phyloP scores from a whole-genome alignment of 2,113 vertebrate genomes.

The Gobius niger region DNA sequence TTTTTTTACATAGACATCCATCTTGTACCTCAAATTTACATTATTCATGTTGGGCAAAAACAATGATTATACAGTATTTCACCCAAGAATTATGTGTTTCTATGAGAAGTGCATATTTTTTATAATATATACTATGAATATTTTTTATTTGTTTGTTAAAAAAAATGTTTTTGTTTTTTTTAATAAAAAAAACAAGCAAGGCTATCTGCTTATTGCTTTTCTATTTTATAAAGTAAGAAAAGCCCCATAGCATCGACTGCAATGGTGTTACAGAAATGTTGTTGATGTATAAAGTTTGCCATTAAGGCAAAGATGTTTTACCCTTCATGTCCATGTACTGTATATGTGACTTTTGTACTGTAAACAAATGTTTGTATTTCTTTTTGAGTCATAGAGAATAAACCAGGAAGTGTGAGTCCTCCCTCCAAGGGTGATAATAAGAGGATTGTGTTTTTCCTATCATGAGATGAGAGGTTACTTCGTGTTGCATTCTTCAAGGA shows the following conservation, averaged over 20 bases:
- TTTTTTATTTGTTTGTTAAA: not conserved
- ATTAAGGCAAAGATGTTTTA: conserved; percentile 2
- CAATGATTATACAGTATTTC: not conserved
- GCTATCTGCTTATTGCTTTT: not conserved
- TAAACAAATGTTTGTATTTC: conserved; percentile 49
- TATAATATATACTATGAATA: not conserved
- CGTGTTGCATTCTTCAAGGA: not conserved
- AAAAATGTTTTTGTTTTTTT: not conserved
- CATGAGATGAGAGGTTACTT: not conserved
- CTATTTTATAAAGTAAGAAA: not conserved
- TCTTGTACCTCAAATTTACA: not conserved
- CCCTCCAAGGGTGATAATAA: not conserved
- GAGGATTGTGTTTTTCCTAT: not conserved
- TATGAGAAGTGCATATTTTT: not conserved
- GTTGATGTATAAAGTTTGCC: conserved; percentile 35
- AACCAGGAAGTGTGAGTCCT: conserved; percentile 38
- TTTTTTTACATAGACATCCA: not conserved
- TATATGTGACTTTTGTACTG: conserved; percentile 55
- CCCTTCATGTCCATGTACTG: conserved; percentile 50
- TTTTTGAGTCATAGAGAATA: conserved; percentile 37
- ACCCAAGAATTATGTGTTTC: not conserved
- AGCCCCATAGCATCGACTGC: not conserved
- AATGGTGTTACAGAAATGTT: conserved; percentile 5
- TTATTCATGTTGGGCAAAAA: not conserved
- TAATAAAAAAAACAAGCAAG: not conserved